Evolutionary conservation across 2,113 vertebrate species (phyloP).

Genomic region (Oreocharis arfaki): DNA sequence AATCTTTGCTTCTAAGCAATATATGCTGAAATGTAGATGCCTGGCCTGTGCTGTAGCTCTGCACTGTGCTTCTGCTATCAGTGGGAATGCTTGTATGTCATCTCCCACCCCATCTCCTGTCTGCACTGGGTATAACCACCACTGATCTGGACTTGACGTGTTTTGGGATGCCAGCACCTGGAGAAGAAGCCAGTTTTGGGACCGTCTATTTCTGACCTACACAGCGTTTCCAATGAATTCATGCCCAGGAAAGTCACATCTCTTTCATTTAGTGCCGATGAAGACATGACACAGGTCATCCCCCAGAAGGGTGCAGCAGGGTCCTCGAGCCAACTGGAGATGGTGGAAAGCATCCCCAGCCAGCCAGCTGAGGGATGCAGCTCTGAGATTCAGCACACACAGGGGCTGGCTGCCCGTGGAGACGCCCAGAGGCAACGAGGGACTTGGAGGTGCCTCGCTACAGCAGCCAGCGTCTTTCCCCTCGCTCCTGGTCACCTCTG

Average conservation of each 20-base stretch:
- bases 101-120: background rate
- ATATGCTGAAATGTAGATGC: background rate
- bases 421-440: background rate
- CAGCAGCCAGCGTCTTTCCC: background rate
- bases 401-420: fast-evolving
- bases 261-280: background rate
- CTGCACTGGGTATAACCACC: background rate
- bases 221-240: background rate
- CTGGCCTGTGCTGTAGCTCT: background rate
- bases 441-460: background rate
- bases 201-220: background rate
- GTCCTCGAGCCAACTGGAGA: background rate
- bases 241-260: background rate
- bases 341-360: background rate
- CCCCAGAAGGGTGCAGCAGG: background rate
- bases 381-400: background rate
- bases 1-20: background rate
- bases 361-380: background rate
- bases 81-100: fast-evolving
- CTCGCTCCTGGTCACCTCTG: background rate
- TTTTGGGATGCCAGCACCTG: background rate
- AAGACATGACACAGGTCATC: background rate
- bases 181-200: background rate
- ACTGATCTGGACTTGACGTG: fast-evolving
- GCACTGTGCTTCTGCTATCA: background rate